Conservation (phyloP, 2,888 invertebrate genomes). For the Drosophila longiperda region DNA sequence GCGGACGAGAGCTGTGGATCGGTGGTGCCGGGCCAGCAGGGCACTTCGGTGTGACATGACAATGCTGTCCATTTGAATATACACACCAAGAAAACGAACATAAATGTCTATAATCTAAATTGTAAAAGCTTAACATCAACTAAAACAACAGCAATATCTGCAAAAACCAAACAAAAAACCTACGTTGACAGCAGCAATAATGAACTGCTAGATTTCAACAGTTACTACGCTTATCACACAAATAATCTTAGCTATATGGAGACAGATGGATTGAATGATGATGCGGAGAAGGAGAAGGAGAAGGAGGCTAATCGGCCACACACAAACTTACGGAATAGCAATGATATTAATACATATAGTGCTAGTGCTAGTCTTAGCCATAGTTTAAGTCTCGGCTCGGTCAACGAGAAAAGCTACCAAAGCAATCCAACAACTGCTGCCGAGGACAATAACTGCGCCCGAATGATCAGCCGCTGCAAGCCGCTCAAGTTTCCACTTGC, state of each 20-base stretch:
- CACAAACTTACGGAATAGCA: constrained; percentile 49
- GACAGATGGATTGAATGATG: constrained; percentile 21
- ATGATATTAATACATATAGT: constrained; percentile 58
- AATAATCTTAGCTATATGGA: constrained; percentile 75
- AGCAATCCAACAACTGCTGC: constrained; percentile 65
- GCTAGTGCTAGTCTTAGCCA: constrained; percentile 68
- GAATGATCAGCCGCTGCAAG: constrained; percentile 83
- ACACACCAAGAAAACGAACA: constrained; percentile 63
- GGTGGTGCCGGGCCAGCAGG: constrained; percentile 84
- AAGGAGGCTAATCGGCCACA: not conserved
- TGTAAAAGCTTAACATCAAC: constrained; percentile 73
- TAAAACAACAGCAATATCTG: constrained; percentile 40
- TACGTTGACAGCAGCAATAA: constrained; percentile 45
- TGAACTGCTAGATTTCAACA: constrained; percentile 66
- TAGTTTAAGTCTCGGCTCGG: constrained; percentile 73
- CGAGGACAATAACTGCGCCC: constrained; percentile 84
- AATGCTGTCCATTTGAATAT: constrained; percentile 69
- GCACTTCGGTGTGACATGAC: constrained; percentile 85
- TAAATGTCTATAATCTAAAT: constrained; percentile 63
- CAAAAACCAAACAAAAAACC: constrained; percentile 39
- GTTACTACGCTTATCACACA: constrained; percentile 75
- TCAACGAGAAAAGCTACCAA: constrained; percentile 52
- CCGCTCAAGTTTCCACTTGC: constrained; percentile 84
- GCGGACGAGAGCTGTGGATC: constrained; percentile 80
- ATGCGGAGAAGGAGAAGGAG: constrained; percentile 4